Evolutionary conservation across 1,140 invertebrate species (phyloP), one percentile per base, ranked within the genome.

Genomic region (Dermatophagoides farinae): DNA sequence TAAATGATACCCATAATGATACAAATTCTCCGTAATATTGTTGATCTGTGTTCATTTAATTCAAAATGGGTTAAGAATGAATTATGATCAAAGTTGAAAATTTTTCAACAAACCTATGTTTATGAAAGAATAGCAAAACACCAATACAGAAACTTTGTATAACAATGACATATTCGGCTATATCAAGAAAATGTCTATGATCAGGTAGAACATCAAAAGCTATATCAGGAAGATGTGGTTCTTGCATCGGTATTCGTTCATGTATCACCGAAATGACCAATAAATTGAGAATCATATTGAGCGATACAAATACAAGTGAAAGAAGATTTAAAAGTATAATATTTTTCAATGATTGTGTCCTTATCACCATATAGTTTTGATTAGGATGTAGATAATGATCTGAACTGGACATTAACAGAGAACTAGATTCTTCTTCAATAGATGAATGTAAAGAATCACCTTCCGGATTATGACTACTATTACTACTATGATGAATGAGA

Each of bases 91-190:
- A 22, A 65, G 64, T 46, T 52, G 14, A 43, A 66, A 31, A 65
- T 50, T 18, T 14, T 20, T 11, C 1, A n/a, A 54, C n/a, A 16
- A n/a, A 83, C 77, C 86, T 80, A 73, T 88, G 82, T 69, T 83
- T 86, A 74, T 89, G 86, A 71, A 88, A 80, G 66, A 87, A 73
- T 55, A 88, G 77, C 63, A 86, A 77, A 63, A 86, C 66, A 72
- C 85, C 77, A 55, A 82, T 80, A 38, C 79, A 77, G 66, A 79
- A 81, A 40, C 82, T 81, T 55, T 80, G 79, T 67, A 86, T 73
- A 75, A 88, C 84, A 66, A 90, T 88, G 63, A 89, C 77, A 69
- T 86, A 79, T 75, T 90, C 86, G 16, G 85, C 86, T 18, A 86
- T 80, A 68, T 79, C 76, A 18, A 90, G 76, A n/a, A 81, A 84